Percentiles rank a stretch among this genome's conserved stretches.
Evolutionary conservation across 2,888 invertebrate genomes (phyloP).

Genomic region (Plagodis dolabraria): DNA sequence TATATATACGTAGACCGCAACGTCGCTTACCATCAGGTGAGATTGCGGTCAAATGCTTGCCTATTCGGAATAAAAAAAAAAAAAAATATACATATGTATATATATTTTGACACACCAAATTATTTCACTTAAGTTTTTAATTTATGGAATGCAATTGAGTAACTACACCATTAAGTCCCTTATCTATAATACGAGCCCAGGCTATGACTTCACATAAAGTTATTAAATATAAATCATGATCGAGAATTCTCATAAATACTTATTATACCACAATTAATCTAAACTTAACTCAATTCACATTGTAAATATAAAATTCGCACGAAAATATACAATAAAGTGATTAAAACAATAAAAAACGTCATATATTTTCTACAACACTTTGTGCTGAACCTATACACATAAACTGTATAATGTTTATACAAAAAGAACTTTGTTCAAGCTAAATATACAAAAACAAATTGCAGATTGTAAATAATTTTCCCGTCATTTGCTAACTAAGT

Average conservation of each 20-base stretch:
- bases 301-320: constrained; percentile 50
- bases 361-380: constrained; percentile 63
- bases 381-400: constrained; percentile 65
- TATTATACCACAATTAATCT: constrained; percentile 21
- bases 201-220: too few species aligned
- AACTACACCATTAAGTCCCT: too few species aligned
- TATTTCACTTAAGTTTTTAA: too few species aligned
- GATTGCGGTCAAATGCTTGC: too few species aligned
- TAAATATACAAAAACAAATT: constrained; percentile 59
- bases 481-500: constrained; percentile 24
- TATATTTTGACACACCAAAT: too few species aligned
- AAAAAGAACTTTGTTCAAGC: constrained; percentile 76
- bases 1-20: too few species aligned
- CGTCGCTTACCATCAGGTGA: too few species aligned
- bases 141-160: too few species aligned
- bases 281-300: constrained; percentile 17
- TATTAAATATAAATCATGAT: constrained; percentile 3
- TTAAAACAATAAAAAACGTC: constrained; percentile 47
- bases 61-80: too few species aligned
- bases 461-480: constrained; percentile 35
- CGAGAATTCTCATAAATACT: constrained; percentile 21
- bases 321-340: constrained; percentile 59
- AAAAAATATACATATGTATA: too few species aligned
- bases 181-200: too few species aligned
- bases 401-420: constrained; percentile 47